Evolutionary conservation across 2,797 vertebrate genomes (phyloP).

Genomic region (Micromesistius poutassou): DNA sequence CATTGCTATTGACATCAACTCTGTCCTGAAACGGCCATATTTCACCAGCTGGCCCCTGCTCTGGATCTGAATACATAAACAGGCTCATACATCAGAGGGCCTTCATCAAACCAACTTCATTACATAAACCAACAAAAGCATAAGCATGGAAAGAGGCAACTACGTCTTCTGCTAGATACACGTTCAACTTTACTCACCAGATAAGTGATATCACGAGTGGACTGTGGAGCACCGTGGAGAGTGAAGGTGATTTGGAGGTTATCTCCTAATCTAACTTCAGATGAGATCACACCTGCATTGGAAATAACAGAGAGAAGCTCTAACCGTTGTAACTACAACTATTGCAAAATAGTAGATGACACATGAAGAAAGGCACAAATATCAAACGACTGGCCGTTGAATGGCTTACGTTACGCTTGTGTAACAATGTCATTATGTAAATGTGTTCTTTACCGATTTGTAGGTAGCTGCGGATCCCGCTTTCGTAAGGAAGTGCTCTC

Average conservation of each 20-base stretch:
- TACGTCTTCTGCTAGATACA: not conserved
- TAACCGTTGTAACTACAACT: not conserved
- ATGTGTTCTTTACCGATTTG: conserved; percentile 66
- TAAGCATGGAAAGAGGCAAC: not conserved
- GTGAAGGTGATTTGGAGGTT: conserved; percentile 71
- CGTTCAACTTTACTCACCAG: conserved; percentile 67
- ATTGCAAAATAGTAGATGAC: not conserved
- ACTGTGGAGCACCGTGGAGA: conserved; percentile 38
- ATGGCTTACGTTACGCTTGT: not conserved
- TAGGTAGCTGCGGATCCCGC: conserved; percentile 69
- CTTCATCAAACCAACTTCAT: conserved; percentile 6
- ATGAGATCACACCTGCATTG: conserved; percentile 41
- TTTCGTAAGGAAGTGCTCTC: conserved; percentile 62
- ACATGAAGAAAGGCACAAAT: not conserved
- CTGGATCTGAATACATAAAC: conserved; percentile 66
- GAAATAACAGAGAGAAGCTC: not conserved
- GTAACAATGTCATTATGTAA: not conserved
- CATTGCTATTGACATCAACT: conserved; percentile 71
- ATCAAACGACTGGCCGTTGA: not conserved
- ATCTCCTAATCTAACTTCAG: conserved; percentile 57
- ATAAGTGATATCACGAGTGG: conserved; percentile 73
- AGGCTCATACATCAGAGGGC: not conserved
- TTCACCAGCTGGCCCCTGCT: conserved; percentile 77
- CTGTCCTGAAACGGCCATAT: conserved; percentile 32
- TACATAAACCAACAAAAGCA: not conserved